Evolutionary conservation across 2,113 vertebrate genomes (phyloP).

Genomic region (Synodontis membranacea): DNA sequence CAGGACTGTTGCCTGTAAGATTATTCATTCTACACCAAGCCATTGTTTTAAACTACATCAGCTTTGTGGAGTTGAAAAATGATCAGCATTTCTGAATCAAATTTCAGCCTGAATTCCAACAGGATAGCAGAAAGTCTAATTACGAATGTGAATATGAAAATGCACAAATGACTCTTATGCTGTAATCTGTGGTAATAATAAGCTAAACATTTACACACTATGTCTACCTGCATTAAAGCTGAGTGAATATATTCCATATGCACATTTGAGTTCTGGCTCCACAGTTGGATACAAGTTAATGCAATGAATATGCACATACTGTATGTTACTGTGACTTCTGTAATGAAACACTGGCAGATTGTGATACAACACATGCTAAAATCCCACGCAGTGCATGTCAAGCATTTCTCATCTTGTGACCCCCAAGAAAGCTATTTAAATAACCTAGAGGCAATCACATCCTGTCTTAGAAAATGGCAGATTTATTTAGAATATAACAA

Average conservation of each 20-base stretch:
- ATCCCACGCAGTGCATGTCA: slow-evolving; percentile 34
- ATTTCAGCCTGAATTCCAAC: background rate
- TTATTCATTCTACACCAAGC: background rate
- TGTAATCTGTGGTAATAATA: background rate
- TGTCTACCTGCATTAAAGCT: background rate
- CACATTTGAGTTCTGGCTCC: background rate
- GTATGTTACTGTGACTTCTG: slow-evolving; percentile 23
- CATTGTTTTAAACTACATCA: background rate
- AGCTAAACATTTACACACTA: background rate
- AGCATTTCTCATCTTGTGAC: slow-evolving; percentile 18
- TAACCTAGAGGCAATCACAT: slow-evolving; percentile 36
- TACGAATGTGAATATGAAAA: background rate
- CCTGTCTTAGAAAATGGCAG: slow-evolving; percentile 49
- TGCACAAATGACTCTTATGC: background rate
- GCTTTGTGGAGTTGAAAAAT: background rate
- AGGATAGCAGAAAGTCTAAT: background rate
- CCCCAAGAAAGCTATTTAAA: slow-evolving; percentile 16
- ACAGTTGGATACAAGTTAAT: background rate
- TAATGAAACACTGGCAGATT: slow-evolving; percentile 20
- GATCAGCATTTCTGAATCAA: background rate
- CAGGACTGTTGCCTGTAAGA: background rate
- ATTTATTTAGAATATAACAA: slow-evolving; percentile 51
- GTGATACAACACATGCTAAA: slow-evolving; percentile 16
- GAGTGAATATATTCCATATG: background rate
- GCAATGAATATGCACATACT: background rate